Base-by-base conservation (phyloP, 2,888 invertebrate genomes). In the Eupithecia pulchellata region DNA sequence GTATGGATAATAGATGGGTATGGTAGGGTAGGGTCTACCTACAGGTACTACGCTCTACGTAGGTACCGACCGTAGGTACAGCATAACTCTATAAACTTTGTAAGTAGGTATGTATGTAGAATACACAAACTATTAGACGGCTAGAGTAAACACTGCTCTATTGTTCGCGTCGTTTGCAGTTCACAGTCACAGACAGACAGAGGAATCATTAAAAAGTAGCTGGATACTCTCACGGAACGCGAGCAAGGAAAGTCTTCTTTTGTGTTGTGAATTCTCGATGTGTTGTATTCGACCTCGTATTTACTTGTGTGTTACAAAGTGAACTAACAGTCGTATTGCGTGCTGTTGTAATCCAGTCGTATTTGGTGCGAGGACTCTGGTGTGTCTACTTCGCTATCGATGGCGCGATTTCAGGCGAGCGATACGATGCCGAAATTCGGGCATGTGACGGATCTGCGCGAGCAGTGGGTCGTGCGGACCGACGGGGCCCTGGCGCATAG, bases 361-460 rank as follows among this genome's bases (percentile, higher is more conserved):
- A 76, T 78, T 79, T 82, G 75, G 78, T 20, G 78, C 66, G 69
- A 64, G 67, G 67, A 74, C 81, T 79, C 81, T 71, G 58, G 79
- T n/a, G n/a, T n/a, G n/a, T n/a, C 76, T 81, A 82, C 85, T 81
- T 81, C 73, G 74, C 81, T 81, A 72, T 80, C 76, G 80, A 94
- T 94, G 94, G 86, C 94, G 68, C 87, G 90, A 65, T 90, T 89
- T 75, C 89, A 91, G 80, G 81, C 91, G 63, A 90, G 87, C 73
- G 93, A 92, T 74, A 93, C 94, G 42, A 91, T 94, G 93, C 94
- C 94, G 9, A 94, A 94, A 82, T 84, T 92, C 66, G 94, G 94
- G 72, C 94, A 90, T 74, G 94, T 94, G 76, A 93, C 92, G 27
- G 94, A 93, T 71, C 82, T 94, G 58, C 88, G 93, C 39, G 92